Evolutionary conservation across 2,888 invertebrate species (phyloP).

Genomic region (Listrodromus nycthemerus): DNA sequence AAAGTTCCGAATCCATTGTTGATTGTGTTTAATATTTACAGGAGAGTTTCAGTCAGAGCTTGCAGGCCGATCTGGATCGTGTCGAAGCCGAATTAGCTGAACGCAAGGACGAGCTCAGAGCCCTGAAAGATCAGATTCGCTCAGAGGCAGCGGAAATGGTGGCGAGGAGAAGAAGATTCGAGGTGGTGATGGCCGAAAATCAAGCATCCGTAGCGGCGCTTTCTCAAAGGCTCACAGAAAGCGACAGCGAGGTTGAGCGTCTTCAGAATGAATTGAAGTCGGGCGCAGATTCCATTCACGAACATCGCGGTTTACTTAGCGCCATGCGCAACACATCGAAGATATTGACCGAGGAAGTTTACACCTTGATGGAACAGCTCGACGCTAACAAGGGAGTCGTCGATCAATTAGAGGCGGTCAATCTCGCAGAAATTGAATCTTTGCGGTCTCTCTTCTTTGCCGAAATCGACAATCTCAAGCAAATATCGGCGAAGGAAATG

Average conservation of each 20-base stretch:
- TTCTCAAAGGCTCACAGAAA: slow-evolving; percentile 77
- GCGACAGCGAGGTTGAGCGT: slow-evolving; percentile 80
- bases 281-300: slow-evolving; percentile 75
- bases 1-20: not conserved
- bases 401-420: slow-evolving; percentile 77
- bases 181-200: slow-evolving; percentile 81
- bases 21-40: slow-evolving; percentile 54
- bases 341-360: slow-evolving; percentile 77
- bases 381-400: slow-evolving; percentile 75
- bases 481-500: slow-evolving; percentile 74
- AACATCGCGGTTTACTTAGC: slow-evolving; percentile 76
- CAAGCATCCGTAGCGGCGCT: slow-evolving; percentile 80
- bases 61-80: slow-evolving; percentile 81
- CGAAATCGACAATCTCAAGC: slow-evolving; percentile 77
- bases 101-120: slow-evolving; percentile 79
- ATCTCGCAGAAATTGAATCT: slow-evolving; percentile 76
- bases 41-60: slow-evolving; percentile 82
- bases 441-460: slow-evolving; percentile 74
- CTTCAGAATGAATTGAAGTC: slow-evolving; percentile 77
- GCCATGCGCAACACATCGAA: slow-evolving; percentile 78
- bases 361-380: slow-evolving; percentile 75
- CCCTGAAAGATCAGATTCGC: slow-evolving; percentile 81
- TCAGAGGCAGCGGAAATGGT: slow-evolving; percentile 82
- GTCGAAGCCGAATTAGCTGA: slow-evolving; percentile 81
- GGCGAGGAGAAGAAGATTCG: slow-evolving; percentile 77